Evolutionary conservation across 2,113 vertebrate genomes (phyloP).

Genomic region (Zosterops japonicus): DNA sequence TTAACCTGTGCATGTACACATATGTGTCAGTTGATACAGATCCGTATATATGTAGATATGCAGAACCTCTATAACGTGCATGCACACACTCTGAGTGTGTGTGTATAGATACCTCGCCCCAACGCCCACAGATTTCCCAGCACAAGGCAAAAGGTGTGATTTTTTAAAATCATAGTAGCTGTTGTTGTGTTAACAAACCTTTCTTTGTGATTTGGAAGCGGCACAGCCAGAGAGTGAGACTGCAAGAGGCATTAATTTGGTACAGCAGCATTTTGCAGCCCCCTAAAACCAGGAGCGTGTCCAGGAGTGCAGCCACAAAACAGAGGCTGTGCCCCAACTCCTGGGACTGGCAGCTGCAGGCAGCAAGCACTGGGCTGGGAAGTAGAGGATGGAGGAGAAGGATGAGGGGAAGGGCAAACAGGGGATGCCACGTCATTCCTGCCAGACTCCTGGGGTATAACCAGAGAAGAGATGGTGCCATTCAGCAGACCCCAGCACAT

Average conservation of each 20-base stretch:
- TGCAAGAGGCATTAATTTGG: background rate
- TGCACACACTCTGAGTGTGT: background rate
- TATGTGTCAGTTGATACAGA: background rate
- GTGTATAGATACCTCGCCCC: background rate
- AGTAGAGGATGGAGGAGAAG: background rate
- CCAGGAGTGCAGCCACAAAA: background rate
- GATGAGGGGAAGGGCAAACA: background rate
- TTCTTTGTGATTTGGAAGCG: background rate
- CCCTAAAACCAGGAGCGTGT: background rate
- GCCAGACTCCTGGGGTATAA: background rate
- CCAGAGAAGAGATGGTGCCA: background rate
- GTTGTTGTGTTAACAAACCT: background rate
- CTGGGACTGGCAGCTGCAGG: background rate
- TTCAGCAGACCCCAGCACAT: background rate
- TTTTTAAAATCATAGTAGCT: background rate
- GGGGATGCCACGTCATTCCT: background rate
- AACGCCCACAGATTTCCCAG: background rate
- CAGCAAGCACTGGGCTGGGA: background rate
- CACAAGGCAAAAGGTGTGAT: conserved; percentile 12
- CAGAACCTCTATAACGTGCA: background rate
- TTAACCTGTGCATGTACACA: background rate
- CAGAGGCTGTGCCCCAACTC: background rate
- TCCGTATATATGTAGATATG: background rate
- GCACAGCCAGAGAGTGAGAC: background rate
- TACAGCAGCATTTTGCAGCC: background rate